Percentiles rank a stretch among this genome's conserved stretches.
These are phyloP conservation scores for Hassar affinis DNA, from an alignment of 2,113 vertebrate species.

Conservation along the genomic window DNA sequence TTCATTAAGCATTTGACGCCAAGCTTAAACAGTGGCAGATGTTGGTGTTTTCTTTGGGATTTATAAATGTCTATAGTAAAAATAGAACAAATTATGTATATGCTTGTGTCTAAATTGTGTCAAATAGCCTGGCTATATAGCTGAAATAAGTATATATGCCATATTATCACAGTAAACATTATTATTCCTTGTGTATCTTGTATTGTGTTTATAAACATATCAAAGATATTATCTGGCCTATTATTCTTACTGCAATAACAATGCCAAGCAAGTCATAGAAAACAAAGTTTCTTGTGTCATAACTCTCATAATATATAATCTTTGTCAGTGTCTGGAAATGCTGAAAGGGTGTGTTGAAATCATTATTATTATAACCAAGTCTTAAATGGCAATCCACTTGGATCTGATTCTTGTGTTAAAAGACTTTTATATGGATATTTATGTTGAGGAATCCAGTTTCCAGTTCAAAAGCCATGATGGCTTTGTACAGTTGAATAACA, in stretches of 20 bases:
- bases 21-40: constrained; percentile 73
- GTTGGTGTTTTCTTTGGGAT: constrained; percentile 60
- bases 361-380: constrained; percentile 5
- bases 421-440: constrained; percentile 27
- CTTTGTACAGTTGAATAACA: constrained; percentile 12
- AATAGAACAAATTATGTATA: constrained; percentile 55
- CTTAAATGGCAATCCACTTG: background rate
- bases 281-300: constrained; percentile 20
- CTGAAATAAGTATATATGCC: background rate
- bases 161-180: background rate
- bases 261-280: background rate
- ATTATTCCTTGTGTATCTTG: background rate
- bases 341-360: constrained; percentile 23
- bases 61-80: constrained; percentile 51
- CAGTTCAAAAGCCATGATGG: constrained; percentile 35
- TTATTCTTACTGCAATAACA: constrained; percentile 30
- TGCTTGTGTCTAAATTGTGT: constrained; percentile 48
- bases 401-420: constrained; percentile 12
- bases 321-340: constrained; percentile 40
- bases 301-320: constrained; percentile 27
- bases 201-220: constrained; percentile 8
- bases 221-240: background rate
- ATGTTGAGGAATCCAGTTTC: constrained; percentile 30
- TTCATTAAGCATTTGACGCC: constrained; percentile 75
- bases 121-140: background rate